Base-by-base conservation (phyloP, 1,140 invertebrate genomes). In the Drosophila tropicalis region DNA sequence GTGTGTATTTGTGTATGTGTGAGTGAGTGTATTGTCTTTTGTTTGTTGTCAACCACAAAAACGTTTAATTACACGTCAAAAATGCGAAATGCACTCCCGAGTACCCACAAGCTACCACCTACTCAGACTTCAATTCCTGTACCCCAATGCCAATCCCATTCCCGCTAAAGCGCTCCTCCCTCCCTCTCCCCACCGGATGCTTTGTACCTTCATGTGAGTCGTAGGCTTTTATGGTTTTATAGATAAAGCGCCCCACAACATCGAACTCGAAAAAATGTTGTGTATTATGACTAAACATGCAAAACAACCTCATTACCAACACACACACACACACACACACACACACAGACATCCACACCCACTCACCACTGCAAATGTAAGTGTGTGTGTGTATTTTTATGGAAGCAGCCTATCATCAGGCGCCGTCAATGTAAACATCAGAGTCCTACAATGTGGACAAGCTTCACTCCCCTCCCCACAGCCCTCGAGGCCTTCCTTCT, bases 21-120 rank as follows among this genome's bases (percentile, higher is more conserved):
- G 44, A 2, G n/a, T 17, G 44, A 17, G 2, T 51, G 44, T 51
- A n/a, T 51, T 51, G 44, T 51, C 36, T 72, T 36, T 36, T 57
- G 40, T 54, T 69, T 44, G 72, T 70, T 70, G 72, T 70, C 74
- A 75, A 76, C 74, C 74, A 62, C 74, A 76, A 76, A 76, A 76
- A 51, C 74, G 72, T 76, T 76, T 76, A 76, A 76, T 76, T 76
- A 76, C 74, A 76, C 76, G 74, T 76, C 74, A 76, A 76, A 76
- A 76, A 51, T 76, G 74, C 74, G 74, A 76, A 76, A 76, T 76
- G 72, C 72, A 76, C 60, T 75, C 9, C 44, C 17, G 9, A 6
- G 15, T n/a, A 3, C 44, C 15, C 15, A 19, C 44, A 29, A 22
- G 19, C 15, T 15, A 2, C 17, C 44, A 3, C 2, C 36, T 39